Percentiles rank a stretch among this genome's conserved stretches.
Evolutionary conservation across 1,140 invertebrate species (phyloP).

Genomic region (Cherax quadricarinatus): DNA sequence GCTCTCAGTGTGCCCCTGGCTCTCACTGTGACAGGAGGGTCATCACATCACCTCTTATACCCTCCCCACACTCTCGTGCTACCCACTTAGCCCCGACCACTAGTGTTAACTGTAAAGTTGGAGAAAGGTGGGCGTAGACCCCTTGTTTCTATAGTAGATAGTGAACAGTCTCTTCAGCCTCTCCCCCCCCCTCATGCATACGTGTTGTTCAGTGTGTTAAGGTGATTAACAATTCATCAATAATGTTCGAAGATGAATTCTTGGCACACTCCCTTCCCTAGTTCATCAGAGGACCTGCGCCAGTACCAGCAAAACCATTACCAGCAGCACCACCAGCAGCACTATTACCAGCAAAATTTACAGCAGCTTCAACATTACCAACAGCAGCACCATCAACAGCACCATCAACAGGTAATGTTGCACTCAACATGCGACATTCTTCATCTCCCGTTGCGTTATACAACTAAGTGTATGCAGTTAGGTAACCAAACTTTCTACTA

Average conservation of each 20-base stretch:
- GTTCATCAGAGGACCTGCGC: slow-evolving; percentile 21
- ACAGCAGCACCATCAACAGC: slow-evolving; percentile 28
- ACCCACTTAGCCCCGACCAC: too few species aligned
- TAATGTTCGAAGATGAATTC: slow-evolving; percentile 60
- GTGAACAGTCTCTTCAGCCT: too few species aligned
- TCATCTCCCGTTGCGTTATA: background rate
- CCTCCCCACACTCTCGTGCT: too few species aligned
- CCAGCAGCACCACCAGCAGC: slow-evolving; percentile 25
- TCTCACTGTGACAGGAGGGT: slow-evolving; percentile 24
- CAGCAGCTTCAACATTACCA: slow-evolving; percentile 21
- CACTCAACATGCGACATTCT: background rate
- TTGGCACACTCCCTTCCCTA: slow-evolving; percentile 43
- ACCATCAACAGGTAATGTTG: slow-evolving; percentile 21
- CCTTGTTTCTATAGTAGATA: background rate
- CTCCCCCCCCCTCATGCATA: too few species aligned
- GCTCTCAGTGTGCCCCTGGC: background rate
- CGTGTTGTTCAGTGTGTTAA: slow-evolving; percentile 14
- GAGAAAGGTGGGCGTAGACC: too few species aligned
- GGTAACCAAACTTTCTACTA: too few species aligned
- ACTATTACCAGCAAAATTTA: slow-evolving; percentile 9
- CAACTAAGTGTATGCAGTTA: background rate
- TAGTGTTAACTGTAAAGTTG: too few species aligned
- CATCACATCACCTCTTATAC: background rate
- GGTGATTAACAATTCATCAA: slow-evolving; percentile 32
- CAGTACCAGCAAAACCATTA: slow-evolving; percentile 33